Evolutionary conservation across 2,113 vertebrate species (phyloP).

Genomic region (Odobenus rosmarus): DNA sequence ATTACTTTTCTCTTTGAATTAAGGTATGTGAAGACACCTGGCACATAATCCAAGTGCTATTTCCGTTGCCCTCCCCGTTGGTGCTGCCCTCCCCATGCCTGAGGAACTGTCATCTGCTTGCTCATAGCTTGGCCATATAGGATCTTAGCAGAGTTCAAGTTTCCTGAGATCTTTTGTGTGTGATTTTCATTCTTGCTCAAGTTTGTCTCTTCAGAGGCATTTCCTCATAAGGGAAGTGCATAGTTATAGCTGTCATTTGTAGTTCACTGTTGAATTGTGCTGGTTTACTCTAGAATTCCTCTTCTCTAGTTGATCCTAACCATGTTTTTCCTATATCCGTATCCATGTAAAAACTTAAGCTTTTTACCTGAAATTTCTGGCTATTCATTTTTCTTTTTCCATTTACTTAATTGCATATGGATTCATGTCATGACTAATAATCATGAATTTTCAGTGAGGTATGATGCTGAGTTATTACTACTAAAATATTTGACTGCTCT

Average conservation of each 20-base stretch:
- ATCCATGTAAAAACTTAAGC: background rate
- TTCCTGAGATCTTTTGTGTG: background rate
- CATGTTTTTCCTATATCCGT: background rate
- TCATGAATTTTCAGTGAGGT: background rate
- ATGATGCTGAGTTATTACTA: background rate
- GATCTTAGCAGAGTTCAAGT: background rate
- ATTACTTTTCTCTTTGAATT: background rate
- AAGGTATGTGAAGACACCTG: background rate
- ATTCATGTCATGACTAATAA: background rate
- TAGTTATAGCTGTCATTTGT: background rate
- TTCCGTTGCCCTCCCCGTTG: background rate
- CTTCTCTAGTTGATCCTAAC: background rate
- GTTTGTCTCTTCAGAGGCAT: background rate
- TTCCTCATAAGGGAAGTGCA: background rate
- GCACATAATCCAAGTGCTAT: background rate
- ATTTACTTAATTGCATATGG: conserved; percentile 14
- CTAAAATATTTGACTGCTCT: background rate
- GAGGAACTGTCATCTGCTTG: background rate
- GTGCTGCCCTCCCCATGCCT: background rate
- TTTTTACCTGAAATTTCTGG: background rate
- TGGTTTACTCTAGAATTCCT: background rate
- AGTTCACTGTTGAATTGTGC: background rate
- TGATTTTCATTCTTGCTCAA: background rate
- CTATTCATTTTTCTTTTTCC: conserved; percentile 2
- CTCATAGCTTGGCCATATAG: background rate